Conservation (phyloP, 2,888 invertebrate genomes). For the Zaprionus bogoriensis region DNA sequence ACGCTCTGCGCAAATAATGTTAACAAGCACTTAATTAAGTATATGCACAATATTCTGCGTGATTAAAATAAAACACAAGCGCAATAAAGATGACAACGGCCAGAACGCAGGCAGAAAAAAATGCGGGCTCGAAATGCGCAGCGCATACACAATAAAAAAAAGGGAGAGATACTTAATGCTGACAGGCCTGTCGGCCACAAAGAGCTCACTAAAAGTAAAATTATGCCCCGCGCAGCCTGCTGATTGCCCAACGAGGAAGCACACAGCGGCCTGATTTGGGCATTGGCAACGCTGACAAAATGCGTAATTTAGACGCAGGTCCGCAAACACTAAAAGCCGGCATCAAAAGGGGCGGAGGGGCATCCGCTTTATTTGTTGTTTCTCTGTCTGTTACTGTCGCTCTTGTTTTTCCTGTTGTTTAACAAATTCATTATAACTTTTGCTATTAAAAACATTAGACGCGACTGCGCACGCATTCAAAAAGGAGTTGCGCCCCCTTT, state of each 20-base stretch:
- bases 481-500: conserved; percentile 25
- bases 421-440: conserved; percentile 77
- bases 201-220: conserved; percentile 68
- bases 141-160: conserved; percentile 42
- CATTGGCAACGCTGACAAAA: conserved; percentile 48
- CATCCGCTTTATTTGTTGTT: conserved; percentile 35
- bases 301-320: conserved; percentile 47
- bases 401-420: conserved; percentile 43
- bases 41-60: conserved; percentile 69
- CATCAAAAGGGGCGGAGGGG: conserved; percentile 46
- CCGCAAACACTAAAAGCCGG: conserved; percentile 39
- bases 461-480: conserved; percentile 56
- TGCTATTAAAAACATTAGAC: conserved; percentile 76
- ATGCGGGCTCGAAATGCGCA: conserved; percentile 60
- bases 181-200: conserved; percentile 49
- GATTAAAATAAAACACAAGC: conserved; percentile 68
- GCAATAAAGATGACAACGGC: conserved; percentile 24
- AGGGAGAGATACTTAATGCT: conserved; percentile 41
- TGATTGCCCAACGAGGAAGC: conserved; percentile 72
- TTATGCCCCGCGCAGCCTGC: conserved; percentile 41
- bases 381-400: not conserved
- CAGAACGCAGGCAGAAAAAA: conserved; percentile 17
- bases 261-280: conserved; percentile 46
- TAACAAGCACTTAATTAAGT: conserved; percentile 74
- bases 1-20: conserved; percentile 63